Conservation (phyloP, 2,888 invertebrate species). For the Macaria notata region DNA sequence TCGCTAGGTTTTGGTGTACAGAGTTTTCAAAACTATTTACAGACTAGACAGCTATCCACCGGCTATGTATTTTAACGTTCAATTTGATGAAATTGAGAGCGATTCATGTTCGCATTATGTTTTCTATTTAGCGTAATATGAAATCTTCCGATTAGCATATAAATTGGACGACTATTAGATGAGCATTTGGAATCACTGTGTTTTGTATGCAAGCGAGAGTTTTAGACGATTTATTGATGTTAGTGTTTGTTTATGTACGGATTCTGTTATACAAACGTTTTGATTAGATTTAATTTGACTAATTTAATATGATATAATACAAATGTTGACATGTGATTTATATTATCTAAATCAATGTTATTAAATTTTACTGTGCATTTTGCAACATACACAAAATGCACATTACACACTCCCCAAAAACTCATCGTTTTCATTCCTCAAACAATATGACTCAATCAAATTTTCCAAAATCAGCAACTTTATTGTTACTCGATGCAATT, state of each 20-base stretch:
- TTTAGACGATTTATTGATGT: background rate
- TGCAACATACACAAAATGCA: too few species aligned
- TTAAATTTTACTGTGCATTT: too few species aligned
- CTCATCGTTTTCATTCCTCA: constrained; percentile 9
- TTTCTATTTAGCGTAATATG: constrained; percentile 14
- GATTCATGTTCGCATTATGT: constrained; percentile 11
- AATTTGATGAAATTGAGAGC: constrained; percentile 17
- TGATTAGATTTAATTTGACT: too few species aligned
- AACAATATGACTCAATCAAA: constrained; percentile 17
- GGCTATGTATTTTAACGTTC: too few species aligned
- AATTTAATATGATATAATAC: too few species aligned
- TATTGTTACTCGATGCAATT: background rate
- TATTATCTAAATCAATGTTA: too few species aligned
- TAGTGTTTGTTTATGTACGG: background rate
- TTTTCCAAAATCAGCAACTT: constrained; percentile 13
- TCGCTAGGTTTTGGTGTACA: too few species aligned
- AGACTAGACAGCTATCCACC: too few species aligned
- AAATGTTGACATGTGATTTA: too few species aligned
- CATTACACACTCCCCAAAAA: too few species aligned
- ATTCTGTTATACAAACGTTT: background rate
- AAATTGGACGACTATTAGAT: constrained; percentile 5
- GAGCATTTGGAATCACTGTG: too few species aligned
- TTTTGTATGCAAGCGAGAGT: background rate
- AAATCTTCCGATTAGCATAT: constrained; percentile 11
- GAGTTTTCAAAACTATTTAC: too few species aligned